Percentiles rank a stretch among this genome's conserved stretches.
Conservation (phyloP, 2,797 vertebrate species). For the Amphiprion clarkii region DNA sequence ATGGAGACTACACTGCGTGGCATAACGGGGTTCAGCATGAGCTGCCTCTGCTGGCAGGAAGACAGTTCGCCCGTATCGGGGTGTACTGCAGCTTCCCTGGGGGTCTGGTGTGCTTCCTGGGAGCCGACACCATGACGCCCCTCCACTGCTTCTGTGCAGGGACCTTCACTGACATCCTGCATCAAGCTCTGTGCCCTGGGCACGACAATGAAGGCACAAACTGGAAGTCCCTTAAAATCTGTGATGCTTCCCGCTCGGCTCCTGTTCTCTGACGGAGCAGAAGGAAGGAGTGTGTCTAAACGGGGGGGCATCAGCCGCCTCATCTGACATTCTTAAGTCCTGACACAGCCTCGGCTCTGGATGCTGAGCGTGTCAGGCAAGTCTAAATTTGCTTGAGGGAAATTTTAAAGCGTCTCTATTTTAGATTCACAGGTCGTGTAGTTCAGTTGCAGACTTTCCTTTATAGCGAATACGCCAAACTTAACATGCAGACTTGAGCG, state of each 20-base stretch:
- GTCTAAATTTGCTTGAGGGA: constrained; percentile 10
- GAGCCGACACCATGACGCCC: constrained; percentile 74
- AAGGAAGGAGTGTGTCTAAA: not conserved
- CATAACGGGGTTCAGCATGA: constrained; percentile 66
- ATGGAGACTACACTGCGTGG: constrained; percentile 79
- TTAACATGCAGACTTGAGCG: not conserved
- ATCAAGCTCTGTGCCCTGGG: constrained; percentile 73
- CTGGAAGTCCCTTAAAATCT: constrained; percentile 69
- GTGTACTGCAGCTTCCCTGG: constrained; percentile 74
- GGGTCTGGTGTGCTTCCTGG: constrained; percentile 76
- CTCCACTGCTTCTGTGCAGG: constrained; percentile 74
- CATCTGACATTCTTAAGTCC: constrained; percentile 28
- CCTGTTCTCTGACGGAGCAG: constrained; percentile 59
- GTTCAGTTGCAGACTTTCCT: constrained; percentile 15
- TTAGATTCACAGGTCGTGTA: not conserved
- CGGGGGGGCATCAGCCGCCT: not conserved
- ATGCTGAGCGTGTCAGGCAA: not conserved
- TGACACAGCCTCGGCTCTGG: constrained; percentile 2
- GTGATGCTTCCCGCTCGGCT: constrained; percentile 58
- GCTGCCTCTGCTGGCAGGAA: constrained; percentile 63
- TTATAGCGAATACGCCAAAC: not conserved
- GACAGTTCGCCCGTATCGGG: constrained; percentile 69
- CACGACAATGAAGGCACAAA: constrained; percentile 78
- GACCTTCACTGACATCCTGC: constrained; percentile 63
- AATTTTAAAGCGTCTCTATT: constrained; percentile 13